phyloP scores from a whole-genome alignment of 2,797 vertebrate species.

The Enteromius afrohamiltoni region DNA sequence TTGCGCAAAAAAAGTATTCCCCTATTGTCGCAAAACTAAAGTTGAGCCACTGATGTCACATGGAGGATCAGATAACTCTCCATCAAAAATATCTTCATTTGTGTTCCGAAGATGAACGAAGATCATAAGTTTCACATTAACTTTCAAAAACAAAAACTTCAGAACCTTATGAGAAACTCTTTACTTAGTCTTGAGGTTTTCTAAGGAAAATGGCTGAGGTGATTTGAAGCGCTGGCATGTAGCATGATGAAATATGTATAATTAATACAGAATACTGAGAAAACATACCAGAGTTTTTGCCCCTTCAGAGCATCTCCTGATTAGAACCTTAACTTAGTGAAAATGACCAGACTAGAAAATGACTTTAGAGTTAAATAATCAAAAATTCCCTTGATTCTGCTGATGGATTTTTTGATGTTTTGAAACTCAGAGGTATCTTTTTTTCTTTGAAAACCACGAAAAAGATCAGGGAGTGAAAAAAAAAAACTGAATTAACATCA shows the following conservation, averaged over 20 bases:
- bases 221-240: slow-evolving; percentile 16
- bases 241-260: slow-evolving; percentile 9
- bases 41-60: too few species aligned
- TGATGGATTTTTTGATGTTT: slow-evolving; percentile 62
- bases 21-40: too few species aligned
- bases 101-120: too few species aligned
- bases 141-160: neutral
- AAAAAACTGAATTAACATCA: slow-evolving; percentile 62
- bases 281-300: slow-evolving; percentile 51
- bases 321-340: slow-evolving; percentile 59
- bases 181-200: slow-evolving; percentile 8
- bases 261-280: slow-evolving; percentile 25
- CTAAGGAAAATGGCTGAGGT: slow-evolving; percentile 61
- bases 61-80: too few species aligned
- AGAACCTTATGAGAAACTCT: slow-evolving; percentile 12
- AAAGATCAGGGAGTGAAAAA: slow-evolving; percentile 50
- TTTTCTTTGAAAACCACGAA: slow-evolving; percentile 61
- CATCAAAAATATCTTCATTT: too few species aligned
- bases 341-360: slow-evolving; percentile 53
- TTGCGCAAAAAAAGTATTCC: too few species aligned
- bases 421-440: slow-evolving; percentile 66
- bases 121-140: neutral
- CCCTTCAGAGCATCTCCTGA: slow-evolving; percentile 60
- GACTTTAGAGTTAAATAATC: slow-evolving; percentile 54
- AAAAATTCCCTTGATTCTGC: slow-evolving; percentile 65